These are phyloP conservation scores for Dasyurus viverrinus DNA, from an alignment of 2,113 vertebrate species.

Conservation along the genomic window DNA sequence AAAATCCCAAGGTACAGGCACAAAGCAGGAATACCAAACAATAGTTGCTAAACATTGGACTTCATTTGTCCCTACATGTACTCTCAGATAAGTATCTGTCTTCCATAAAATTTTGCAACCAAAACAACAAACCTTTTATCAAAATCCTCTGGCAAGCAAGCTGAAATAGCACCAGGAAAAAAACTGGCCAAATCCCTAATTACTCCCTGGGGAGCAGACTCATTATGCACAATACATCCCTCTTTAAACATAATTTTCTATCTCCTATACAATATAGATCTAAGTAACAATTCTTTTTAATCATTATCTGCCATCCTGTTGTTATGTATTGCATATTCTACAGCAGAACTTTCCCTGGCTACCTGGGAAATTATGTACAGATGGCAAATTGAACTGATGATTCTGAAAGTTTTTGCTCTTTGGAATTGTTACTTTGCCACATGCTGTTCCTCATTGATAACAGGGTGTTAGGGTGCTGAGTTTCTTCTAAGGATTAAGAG, in stretches of 20 bases:
- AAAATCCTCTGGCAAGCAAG: slow-evolving; percentile 72
- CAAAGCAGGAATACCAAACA: slow-evolving; percentile 39
- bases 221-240: slow-evolving; percentile 59
- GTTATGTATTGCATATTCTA: slow-evolving; percentile 53
- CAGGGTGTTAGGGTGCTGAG: background rate
- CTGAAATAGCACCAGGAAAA: slow-evolving; percentile 60
- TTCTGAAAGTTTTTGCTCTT: slow-evolving; percentile 32
- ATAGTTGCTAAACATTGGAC: background rate
- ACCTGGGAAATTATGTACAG: slow-evolving; percentile 36
- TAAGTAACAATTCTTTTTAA: slow-evolving; percentile 34
- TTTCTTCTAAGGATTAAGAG: background rate
- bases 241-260: slow-evolving; percentile 43
- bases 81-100: slow-evolving; percentile 51
- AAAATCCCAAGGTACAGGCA: background rate
- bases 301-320: slow-evolving; percentile 53
- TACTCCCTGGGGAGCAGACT: slow-evolving; percentile 60
- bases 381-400: slow-evolving; percentile 47
- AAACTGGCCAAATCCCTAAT: slow-evolving; percentile 76
- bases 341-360: slow-evolving; percentile 42
- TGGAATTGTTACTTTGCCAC: background rate
- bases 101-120: slow-evolving; percentile 51
- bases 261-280: slow-evolving; percentile 53
- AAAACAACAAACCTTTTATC: slow-evolving; percentile 70
- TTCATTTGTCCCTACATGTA: slow-evolving; percentile 60
- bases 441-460: background rate